Evolutionary conservation across 2,113 vertebrate species (phyloP).

Genomic region (Cyprinodon tularosa): DNA sequence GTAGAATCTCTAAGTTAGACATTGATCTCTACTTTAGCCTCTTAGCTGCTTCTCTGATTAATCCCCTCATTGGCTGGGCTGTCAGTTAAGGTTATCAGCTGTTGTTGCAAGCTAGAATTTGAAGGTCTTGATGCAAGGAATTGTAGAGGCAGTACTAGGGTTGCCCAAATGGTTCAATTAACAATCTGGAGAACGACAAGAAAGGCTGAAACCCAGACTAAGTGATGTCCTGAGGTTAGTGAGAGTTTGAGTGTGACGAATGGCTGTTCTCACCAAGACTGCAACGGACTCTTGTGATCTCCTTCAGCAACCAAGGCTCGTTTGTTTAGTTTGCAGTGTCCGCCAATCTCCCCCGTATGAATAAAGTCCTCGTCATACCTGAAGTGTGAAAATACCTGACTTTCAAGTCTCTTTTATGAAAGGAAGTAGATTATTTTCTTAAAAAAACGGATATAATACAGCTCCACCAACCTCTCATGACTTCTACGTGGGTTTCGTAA

Average conservation of each 20-base stretch:
- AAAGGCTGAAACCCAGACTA: neutral
- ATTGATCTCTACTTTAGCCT: neutral
- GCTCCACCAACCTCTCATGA: slow-evolving; percentile 87
- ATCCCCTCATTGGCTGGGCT: neutral
- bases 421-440: neutral
- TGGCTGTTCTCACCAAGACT: slow-evolving; percentile 89
- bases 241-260: neutral
- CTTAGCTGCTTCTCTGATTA: neutral
- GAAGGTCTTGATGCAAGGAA: too few species aligned
- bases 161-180: too few species aligned
- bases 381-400: slow-evolving; percentile 22
- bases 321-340: slow-evolving; percentile 84
- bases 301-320: slow-evolving; percentile 82
- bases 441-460: neutral
- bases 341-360: slow-evolving; percentile 88
- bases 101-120: neutral
- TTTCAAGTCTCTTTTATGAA: neutral
- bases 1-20: neutral
- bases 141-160: too few species aligned
- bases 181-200: neutral
- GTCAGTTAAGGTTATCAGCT: neutral
- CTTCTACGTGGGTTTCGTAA: slow-evolving; percentile 86
- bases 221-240: neutral
- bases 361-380: slow-evolving; percentile 92
- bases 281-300: slow-evolving; percentile 93